Conservation (phyloP, 2,113 vertebrate genomes). For the Coryphaenoides rupestris region DNA sequence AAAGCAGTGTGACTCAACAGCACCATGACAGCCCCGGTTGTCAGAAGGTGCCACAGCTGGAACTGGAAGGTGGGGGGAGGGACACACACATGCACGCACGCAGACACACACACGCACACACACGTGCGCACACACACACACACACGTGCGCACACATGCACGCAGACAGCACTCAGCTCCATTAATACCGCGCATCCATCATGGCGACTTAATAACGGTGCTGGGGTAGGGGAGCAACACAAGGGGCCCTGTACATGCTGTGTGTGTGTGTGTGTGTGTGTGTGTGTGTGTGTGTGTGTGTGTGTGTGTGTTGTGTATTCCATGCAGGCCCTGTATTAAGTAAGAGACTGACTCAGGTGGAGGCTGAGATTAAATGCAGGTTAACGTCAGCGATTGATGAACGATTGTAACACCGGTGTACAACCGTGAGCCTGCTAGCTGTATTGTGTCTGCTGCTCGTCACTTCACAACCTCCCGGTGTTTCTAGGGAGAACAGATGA, state of each 20-base stretch:
- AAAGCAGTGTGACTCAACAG: too few relatives aligned
- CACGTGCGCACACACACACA: slow-evolving; percentile 25
- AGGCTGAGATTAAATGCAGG: too few relatives aligned
- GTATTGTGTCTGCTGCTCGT: too few relatives aligned
- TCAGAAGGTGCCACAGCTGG: slow-evolving; percentile 16
- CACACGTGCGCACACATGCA: too few relatives aligned
- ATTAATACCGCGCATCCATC: slow-evolving; percentile 46
- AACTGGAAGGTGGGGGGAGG: not conserved
- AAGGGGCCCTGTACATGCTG: slow-evolving; percentile 4
- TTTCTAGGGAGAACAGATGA: too few relatives aligned
- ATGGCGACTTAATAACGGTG: slow-evolving; percentile 44
- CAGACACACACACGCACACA: not conserved
- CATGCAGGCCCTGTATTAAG: slow-evolving; percentile 13
- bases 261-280: slow-evolving; percentile 11
- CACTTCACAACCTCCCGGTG: too few relatives aligned
- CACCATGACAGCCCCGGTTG: not conserved
- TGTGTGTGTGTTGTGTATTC: slow-evolving; percentile 25
- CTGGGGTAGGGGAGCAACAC: not conserved
- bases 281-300: slow-evolving; percentile 11
- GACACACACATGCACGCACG: too few relatives aligned
- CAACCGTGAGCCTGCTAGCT: too few relatives aligned
- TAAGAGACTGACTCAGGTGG: too few relatives aligned
- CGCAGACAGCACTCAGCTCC: slow-evolving; percentile 19
- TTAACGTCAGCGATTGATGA: too few relatives aligned
- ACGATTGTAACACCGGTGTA: too few relatives aligned